Evolutionary conservation across 2,113 vertebrate genomes (phyloP), one percentile per base, ranked within the genome.

Genomic region (Xerus inauris): DNA sequence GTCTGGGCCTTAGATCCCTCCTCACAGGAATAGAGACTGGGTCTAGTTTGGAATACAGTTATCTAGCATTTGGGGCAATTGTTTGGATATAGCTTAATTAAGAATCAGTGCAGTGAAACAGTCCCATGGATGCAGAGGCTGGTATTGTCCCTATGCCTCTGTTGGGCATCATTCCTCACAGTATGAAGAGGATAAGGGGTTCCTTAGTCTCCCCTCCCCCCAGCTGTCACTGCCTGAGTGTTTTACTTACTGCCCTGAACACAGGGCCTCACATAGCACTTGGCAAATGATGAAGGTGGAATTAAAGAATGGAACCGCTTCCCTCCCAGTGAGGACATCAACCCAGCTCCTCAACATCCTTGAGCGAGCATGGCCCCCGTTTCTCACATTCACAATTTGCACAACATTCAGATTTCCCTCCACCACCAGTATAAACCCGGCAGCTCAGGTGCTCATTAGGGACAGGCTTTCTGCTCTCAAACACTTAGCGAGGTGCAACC

Each of bases 381-480:
- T 90, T 93, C 67, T 86, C 42, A 22, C 17, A 45, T 24, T 57
- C 22, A 10, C 19, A 32, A 54, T 75, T 76, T 71, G 62, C 72
- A 76, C 30, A 62, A 32, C 42, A 57, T n/a, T 30, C 7, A n/a
- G 64, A n/a, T 75, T 45, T 69, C 8, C 54, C 24, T 28, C 45
- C 28, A 22, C 2, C 19, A 45, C 35, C 22, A 7, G 19, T 8
- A 49, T 13, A n/a, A 40, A 6, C 20, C 3, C 6, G 9, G 12
- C 11, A 6, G 6, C 38, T 28, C 26, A 3, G 6, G 20, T 6
- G 1, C 22, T 17, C 19, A 13, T 1, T 5, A 24, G 6, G 35
- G 19, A 6, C 42, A 65, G 10, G 11, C 22, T 10, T 3, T 24
- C 38, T 19, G 7, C 65, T 38, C 22, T 57, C 6, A 45, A 59